Percentiles rank a stretch among this genome's conserved stretches.
Conservation (phyloP, 2,113 vertebrate species). For the Callithrix jacchus region DNA sequence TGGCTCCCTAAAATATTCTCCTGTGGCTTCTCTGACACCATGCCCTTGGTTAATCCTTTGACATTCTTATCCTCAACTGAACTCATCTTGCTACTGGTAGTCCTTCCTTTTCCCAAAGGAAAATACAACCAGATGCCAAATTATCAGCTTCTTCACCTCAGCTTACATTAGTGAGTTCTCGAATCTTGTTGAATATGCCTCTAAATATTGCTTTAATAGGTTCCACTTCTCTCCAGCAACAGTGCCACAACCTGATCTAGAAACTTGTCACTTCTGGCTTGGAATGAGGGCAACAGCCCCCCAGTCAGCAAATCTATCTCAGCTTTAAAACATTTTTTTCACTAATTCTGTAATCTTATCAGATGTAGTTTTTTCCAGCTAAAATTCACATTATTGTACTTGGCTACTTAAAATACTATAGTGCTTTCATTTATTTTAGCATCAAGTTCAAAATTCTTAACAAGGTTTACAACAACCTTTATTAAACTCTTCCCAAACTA, state of each 20-base stretch:
- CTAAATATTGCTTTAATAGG: not conserved
- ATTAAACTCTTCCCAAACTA: not conserved
- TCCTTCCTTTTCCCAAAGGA: not conserved
- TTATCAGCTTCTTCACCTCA: not conserved
- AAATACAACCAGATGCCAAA: not conserved
- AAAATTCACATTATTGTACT: not conserved
- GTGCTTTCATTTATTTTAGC: not conserved
- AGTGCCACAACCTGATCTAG: not conserved
- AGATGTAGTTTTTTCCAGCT: not conserved
- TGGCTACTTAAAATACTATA: not conserved
- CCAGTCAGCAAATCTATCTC: not conserved
- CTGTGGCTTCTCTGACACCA: not conserved
- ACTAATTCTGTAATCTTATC: not conserved
- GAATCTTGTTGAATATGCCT: not conserved
- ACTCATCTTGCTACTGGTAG: not conserved
- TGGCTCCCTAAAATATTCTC: not conserved
- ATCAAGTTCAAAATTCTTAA: not conserved
- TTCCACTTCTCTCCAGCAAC: not conserved
- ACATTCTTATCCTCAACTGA: not conserved
- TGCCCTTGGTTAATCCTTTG: not conserved
- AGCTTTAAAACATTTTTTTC: not conserved
- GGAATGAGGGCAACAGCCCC: not conserved
- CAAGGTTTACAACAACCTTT: not conserved
- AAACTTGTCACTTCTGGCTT: not conserved
- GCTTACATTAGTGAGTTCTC: not conserved